These are phyloP conservation scores for Agrotis exclamationis DNA, from an alignment of 2,888 invertebrate species.

Conservation along the genomic window DNA sequence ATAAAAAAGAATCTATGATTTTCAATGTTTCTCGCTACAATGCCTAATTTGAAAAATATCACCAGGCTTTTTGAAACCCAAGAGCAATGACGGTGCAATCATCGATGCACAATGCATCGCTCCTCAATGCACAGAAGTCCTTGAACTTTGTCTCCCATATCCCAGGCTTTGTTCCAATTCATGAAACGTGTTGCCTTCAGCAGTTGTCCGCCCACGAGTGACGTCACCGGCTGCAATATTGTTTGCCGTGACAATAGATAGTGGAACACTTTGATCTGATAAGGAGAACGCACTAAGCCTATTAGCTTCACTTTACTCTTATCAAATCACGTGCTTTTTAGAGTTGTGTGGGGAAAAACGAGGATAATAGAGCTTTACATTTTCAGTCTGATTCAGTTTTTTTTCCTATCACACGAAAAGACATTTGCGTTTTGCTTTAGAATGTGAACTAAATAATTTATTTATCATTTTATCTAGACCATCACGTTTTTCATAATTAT, in stretches of 20 bases:
- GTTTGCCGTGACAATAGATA: conserved; percentile 55
- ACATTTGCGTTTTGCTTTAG: too few relatives aligned
- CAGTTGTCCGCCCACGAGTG: conserved; percentile 46
- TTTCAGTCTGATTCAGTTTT: too few relatives aligned
- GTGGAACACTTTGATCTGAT: conserved; percentile 50
- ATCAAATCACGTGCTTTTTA: conserved; percentile 51
- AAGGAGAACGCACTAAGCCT: conserved; percentile 63
- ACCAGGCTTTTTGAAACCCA: too few relatives aligned
- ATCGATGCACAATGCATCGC: conserved; percentile 23
- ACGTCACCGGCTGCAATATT: conserved; percentile 61
- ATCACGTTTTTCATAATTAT: too few relatives aligned
- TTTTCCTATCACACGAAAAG: too few relatives aligned
- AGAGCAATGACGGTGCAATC: background rate
- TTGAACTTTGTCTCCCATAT: conserved; percentile 45
- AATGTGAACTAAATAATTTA: too few relatives aligned
- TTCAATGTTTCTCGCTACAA: too few relatives aligned
- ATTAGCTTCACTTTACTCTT: conserved; percentile 59
- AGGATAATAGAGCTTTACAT: background rate
- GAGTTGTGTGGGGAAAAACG: conserved; percentile 11
- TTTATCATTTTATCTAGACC: too few relatives aligned
- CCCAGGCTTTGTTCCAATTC: conserved; percentile 40
- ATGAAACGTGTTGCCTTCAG: conserved; percentile 45
- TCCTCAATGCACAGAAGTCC: conserved; percentile 44
- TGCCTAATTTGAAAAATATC: too few relatives aligned
- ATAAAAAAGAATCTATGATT: too few relatives aligned